Conservation (phyloP, 1,140 invertebrate genomes). For the Ericerus pela region DNA sequence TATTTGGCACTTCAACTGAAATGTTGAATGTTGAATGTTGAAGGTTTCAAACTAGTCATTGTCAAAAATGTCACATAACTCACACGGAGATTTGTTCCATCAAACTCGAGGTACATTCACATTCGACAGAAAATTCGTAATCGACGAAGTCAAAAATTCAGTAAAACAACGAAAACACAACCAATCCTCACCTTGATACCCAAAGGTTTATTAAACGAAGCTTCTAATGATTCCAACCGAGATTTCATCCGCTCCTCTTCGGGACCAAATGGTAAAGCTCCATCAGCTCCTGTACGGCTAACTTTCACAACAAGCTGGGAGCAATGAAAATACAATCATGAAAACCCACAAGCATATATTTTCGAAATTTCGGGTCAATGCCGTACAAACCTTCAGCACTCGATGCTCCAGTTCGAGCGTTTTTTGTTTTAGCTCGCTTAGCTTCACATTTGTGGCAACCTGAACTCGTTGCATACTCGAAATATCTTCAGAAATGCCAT, state of each 20-base stretch:
- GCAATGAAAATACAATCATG: background rate
- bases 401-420: background rate
- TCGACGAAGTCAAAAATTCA: too few relatives aligned
- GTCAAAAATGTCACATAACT: too few relatives aligned
- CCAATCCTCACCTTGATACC: background rate
- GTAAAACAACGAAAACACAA: too few relatives aligned
- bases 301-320: background rate
- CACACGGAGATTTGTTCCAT: too few relatives aligned
- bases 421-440: background rate
- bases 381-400: background rate
- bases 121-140: too few relatives aligned
- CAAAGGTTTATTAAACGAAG: background rate
- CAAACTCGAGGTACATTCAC: too few relatives aligned
- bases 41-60: too few relatives aligned
- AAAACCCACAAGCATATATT: background rate
- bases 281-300: background rate
- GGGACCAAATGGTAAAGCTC: background rate
- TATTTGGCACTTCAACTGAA: too few relatives aligned
- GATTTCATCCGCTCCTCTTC: slow-evolving; percentile 6
- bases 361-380: background rate
- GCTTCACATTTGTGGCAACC: background rate
- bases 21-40: too few relatives aligned
- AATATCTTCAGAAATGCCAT: slow-evolving; percentile 44
- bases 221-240: background rate
- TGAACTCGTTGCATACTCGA: background rate